Evolutionary conservation across 2,888 invertebrate genomes (phyloP).

Genomic region (Melitaea athalia): DNA sequence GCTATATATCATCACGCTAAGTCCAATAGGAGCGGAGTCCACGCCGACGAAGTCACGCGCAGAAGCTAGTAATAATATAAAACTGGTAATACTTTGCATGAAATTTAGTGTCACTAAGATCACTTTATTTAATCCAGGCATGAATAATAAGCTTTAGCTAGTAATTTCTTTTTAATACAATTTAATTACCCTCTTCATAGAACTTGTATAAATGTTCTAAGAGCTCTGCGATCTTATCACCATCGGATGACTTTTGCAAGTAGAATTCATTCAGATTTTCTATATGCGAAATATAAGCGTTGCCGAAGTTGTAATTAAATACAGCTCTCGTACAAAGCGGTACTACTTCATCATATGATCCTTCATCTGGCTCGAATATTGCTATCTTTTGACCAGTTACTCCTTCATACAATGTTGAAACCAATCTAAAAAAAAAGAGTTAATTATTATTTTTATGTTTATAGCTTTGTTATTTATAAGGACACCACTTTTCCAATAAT

Average conservation of each 20-base stretch:
- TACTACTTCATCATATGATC: slow-evolving; percentile 74
- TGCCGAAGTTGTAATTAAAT: slow-evolving; percentile 81
- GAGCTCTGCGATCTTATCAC: slow-evolving; percentile 75
- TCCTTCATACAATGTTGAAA: slow-evolving; percentile 84
- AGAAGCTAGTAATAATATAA: no score
- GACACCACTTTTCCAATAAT: slow-evolving; percentile 26
- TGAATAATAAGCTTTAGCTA: no score
- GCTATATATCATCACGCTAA: no score
- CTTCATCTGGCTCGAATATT: slow-evolving; percentile 79
- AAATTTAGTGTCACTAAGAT: no score
- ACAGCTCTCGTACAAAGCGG: slow-evolving; percentile 85
- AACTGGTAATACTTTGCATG: no score
- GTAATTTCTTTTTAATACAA: background rate
- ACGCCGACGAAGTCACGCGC: no score
- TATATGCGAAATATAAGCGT: slow-evolving; percentile 82
- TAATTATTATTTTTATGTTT: background rate
- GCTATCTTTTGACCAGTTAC: slow-evolving; percentile 72
- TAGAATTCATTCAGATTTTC: slow-evolving; percentile 83
- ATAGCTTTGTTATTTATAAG: background rate
- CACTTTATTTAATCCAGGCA: no score
- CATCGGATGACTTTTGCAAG: slow-evolving; percentile 81
- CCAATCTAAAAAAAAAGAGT: slow-evolving; percentile 72
- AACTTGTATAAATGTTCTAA: slow-evolving; percentile 82
- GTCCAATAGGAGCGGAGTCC: no score
- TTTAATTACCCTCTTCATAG: slow-evolving; percentile 70